phyloP scores from a whole-genome alignment of 2,113 vertebrate species.

The Python bivittatus region DNA sequence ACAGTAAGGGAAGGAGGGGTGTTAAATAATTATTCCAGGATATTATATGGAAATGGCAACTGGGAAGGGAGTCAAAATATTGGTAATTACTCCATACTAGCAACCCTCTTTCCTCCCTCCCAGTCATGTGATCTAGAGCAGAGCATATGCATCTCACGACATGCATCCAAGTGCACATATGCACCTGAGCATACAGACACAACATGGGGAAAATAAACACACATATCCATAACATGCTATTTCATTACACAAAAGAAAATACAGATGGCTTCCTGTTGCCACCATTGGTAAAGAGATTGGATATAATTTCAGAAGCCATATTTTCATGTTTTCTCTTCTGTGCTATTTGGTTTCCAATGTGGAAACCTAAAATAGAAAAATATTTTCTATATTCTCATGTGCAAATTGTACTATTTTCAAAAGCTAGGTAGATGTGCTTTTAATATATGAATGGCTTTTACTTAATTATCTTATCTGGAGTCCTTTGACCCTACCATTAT shows the following conservation, averaged over 20 bases:
- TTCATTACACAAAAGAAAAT: not conserved
- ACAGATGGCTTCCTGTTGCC: not conserved
- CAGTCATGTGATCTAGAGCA: not conserved
- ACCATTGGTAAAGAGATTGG: not conserved
- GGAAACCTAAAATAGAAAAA: constrained; percentile 42
- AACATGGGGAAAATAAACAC: not conserved
- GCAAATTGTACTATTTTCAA: constrained; percentile 30
- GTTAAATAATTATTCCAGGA: not conserved
- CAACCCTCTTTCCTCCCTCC: not conserved
- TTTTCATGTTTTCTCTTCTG: not conserved
- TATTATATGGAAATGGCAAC: not conserved
- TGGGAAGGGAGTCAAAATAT: not conserved
- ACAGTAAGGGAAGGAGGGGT: not conserved
- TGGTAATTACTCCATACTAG: not conserved
- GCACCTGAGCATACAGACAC: not conserved
- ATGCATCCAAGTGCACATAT: not conserved
- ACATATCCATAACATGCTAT: not conserved
- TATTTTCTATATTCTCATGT: constrained; percentile 53
- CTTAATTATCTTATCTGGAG: constrained; percentile 51
- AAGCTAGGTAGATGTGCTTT: constrained; percentile 36
- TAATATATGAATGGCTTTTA: constrained; percentile 42
- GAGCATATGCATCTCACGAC: not conserved
- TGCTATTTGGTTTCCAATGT: constrained; percentile 17
- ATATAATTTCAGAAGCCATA: not conserved
- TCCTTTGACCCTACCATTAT: constrained; percentile 43